Conservation (phyloP, 23 tunicate species). For the Diplosoma virens region DNA sequence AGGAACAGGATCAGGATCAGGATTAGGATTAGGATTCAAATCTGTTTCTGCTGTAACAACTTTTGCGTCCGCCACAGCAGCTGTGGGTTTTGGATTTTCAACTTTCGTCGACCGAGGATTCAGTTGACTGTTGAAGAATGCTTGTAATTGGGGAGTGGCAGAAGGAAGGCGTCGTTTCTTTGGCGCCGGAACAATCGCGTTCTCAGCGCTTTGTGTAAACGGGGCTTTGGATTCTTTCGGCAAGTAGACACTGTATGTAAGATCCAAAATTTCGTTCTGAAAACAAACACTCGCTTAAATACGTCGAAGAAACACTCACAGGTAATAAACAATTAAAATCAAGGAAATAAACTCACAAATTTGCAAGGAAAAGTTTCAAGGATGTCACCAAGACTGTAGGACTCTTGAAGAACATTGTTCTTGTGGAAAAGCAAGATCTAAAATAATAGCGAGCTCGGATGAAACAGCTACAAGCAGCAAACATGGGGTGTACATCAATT, state of each 20-base stretch:
- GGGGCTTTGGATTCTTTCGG: slow-evolving; percentile 19
- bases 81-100: no score
- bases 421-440: slow-evolving; percentile 54
- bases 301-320: no score
- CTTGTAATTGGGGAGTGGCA: slow-evolving; percentile 62
- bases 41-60: no score
- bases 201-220: not conserved
- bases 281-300: no score
- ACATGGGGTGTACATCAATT: no score
- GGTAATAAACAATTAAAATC: not conserved
- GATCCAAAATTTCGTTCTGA: slow-evolving; percentile 36
- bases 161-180: slow-evolving; percentile 21
- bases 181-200: not conserved
- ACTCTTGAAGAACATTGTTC: slow-evolving; percentile 47
- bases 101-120: no score
- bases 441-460: not conserved
- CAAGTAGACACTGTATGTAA: slow-evolving; percentile 18
- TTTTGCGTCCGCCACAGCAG: no score
- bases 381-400: slow-evolving; percentile 54
- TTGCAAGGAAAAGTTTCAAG: slow-evolving; percentile 49
- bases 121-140: slow-evolving; percentile 52
- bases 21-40: no score
- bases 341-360: slow-evolving; percentile 42
- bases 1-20: no score
- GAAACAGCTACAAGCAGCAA: no score